Evolutionary conservation across 2,113 vertebrate genomes (phyloP).

Genomic region (Ploceus nigricollis): DNA sequence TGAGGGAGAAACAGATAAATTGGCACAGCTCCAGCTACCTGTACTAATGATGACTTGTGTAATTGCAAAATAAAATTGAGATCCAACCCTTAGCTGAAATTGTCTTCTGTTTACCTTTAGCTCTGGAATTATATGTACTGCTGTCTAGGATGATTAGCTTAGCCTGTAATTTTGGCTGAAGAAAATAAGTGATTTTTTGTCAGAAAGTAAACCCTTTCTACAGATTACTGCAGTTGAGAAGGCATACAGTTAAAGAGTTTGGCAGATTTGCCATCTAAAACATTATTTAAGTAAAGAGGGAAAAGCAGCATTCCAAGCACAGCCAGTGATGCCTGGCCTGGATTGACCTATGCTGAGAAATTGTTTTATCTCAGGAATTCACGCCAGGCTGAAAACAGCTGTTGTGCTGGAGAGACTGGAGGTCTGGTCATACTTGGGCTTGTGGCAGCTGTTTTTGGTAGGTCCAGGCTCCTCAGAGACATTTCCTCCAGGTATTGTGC

Average conservation of each 20-base stretch:
- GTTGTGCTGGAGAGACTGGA: background rate
- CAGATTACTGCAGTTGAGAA: background rate
- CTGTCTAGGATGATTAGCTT: background rate
- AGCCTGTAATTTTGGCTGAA: background rate
- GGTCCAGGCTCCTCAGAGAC: background rate
- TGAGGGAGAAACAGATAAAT: background rate
- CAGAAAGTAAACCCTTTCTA: background rate
- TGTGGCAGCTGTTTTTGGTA: background rate
- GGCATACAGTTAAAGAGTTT: background rate
- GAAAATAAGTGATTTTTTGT: background rate
- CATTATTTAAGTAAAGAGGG: background rate
- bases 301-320: background rate
- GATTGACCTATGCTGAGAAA: background rate
- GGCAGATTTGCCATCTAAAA: background rate
- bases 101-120: background rate
- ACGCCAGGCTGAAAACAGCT: background rate
- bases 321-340: background rate
- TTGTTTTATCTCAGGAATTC: background rate
- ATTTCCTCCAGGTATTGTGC: background rate
- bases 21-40: background rate
- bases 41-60: background rate
- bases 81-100: background rate
- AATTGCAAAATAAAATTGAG: background rate
- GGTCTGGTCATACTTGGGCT: background rate
- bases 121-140: background rate